These are phyloP conservation scores for Liodrosophila aerea DNA, from an alignment of 2,888 invertebrate species.

Conservation along the genomic window DNA sequence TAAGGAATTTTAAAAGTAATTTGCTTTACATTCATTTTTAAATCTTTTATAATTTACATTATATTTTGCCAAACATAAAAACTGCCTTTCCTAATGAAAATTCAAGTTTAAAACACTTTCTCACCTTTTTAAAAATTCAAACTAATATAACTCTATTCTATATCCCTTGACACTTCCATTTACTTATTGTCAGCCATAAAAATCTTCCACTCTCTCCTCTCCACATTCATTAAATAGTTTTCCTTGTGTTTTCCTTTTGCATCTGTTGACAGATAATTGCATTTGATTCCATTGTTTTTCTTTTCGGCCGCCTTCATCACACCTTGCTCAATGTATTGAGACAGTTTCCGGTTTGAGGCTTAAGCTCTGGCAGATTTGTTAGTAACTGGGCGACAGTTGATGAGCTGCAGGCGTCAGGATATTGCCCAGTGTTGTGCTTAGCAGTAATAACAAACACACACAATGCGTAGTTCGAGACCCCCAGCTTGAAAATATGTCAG, in stretches of 20 bases:
- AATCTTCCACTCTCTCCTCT: too few species aligned
- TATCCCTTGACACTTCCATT: too few species aligned
- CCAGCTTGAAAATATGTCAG: conserved; percentile 40
- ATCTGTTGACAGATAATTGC: conserved; percentile 57
- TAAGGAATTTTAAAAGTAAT: too few species aligned
- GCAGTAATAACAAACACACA: conserved; percentile 39
- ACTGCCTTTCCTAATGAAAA: too few species aligned
- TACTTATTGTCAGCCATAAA: too few species aligned
- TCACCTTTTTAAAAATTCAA: too few species aligned
- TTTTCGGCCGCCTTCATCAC: conserved; percentile 27
- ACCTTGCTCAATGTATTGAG: conserved; percentile 40
- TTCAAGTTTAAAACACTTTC: too few species aligned
- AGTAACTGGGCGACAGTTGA: conserved; percentile 40
- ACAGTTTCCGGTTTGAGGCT: conserved; percentile 10
- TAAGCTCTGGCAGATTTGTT: conserved; percentile 45
- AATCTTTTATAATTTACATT: too few species aligned
- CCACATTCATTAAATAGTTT: conserved; percentile 34
- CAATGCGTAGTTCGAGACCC: conserved; percentile 31
- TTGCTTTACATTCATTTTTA: too few species aligned
- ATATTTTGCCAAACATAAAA: too few species aligned
- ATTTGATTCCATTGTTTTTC: conserved; percentile 33
- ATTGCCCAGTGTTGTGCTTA: conserved; percentile 21
- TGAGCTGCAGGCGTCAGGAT: conserved; percentile 32
- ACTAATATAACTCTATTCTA: too few species aligned
- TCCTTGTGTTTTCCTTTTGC: conserved; percentile 7